Conservation (phyloP, 2,797 vertebrate genomes). For the Sylvilagus floridanus region DNA sequence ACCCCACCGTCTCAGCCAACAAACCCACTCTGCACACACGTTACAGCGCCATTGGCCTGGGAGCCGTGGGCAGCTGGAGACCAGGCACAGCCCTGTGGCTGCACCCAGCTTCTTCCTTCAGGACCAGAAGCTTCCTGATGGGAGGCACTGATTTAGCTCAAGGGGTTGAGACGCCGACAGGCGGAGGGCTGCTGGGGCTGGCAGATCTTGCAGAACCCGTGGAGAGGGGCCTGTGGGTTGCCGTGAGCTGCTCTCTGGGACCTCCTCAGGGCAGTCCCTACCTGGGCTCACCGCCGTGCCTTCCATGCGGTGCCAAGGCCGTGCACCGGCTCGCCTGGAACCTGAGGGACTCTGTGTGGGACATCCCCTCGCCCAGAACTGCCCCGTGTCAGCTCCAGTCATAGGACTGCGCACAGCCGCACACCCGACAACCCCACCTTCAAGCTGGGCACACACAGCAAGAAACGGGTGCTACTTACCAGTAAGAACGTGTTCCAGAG, state of each 20-base stretch:
- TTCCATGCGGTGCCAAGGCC: too few relatives aligned
- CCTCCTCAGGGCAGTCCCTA: background rate
- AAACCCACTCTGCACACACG: background rate
- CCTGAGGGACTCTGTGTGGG: background rate
- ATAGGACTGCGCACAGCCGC: background rate
- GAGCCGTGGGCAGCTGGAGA: too few relatives aligned
- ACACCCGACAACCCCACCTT: background rate
- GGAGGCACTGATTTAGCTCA: background rate
- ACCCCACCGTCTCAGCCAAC: background rate
- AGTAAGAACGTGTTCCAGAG: conserved; percentile 99
- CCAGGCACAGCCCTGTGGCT: background rate
- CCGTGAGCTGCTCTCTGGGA: too few relatives aligned
- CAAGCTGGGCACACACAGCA: fast-evolving
- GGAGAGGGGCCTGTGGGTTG: too few relatives aligned
- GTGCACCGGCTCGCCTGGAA: fast-evolving
- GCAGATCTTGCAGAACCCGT: background rate
- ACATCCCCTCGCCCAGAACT: too few relatives aligned
- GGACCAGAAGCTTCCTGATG: background rate
- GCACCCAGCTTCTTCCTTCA: background rate
- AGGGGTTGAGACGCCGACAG: background rate
- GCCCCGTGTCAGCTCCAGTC: fast-evolving
- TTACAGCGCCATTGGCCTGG: background rate
- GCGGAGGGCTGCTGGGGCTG: too few relatives aligned
- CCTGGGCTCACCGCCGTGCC: fast-evolving
- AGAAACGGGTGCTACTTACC: conserved; percentile 89